Evolutionary conservation across 2,113 vertebrate species (phyloP).

Genomic region (Equus przewalskii): DNA sequence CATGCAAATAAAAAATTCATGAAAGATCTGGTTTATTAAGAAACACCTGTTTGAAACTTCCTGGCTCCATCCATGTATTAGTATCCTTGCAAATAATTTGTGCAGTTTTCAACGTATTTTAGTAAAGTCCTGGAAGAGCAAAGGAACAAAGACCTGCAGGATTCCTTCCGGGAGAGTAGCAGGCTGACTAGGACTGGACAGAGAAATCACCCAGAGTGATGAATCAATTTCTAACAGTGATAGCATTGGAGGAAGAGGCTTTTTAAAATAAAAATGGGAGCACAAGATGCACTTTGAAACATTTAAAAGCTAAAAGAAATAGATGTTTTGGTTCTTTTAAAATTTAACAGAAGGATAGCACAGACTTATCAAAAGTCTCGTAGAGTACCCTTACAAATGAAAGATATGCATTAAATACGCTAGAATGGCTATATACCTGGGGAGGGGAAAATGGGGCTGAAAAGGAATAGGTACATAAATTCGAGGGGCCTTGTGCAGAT

Average conservation of each 20-base stretch:
- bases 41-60: conserved; percentile 51
- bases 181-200: neutral
- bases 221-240: neutral
- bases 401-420: neutral
- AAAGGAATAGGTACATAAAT: neutral
- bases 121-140: neutral
- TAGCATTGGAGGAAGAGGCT: neutral
- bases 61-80: neutral
- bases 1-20: neutral
- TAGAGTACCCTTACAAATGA: neutral
- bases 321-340: neutral
- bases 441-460: neutral
- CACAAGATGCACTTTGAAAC: neutral
- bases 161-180: neutral
- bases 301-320: conserved; percentile 35
- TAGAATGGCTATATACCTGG: neutral
- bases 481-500: neutral
- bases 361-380: neutral
- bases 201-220: no score
- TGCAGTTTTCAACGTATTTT: neutral
- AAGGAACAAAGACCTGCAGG: neutral
- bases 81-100: neutral
- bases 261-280: neutral
- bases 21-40: neutral
- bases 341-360: neutral